phyloP scores from a whole-genome alignment of 2,888 invertebrate species.

The Drosophila rellima region DNA sequence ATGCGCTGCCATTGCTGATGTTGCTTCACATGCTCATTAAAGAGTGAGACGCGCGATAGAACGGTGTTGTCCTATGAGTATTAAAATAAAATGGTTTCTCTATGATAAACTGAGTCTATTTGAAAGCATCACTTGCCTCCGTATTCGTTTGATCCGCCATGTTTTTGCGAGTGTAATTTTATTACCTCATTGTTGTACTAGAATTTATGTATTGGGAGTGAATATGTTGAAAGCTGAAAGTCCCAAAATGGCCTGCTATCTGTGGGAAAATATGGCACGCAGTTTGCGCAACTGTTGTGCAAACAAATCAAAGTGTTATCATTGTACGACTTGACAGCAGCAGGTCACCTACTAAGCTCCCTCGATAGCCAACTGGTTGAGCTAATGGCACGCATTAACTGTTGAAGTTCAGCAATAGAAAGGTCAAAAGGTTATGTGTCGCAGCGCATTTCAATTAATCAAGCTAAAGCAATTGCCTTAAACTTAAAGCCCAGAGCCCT shows the following conservation, averaged over 20 bases:
- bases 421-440: slow-evolving; percentile 55
- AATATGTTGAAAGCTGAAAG: not conserved
- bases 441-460: slow-evolving; percentile 62
- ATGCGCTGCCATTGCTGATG: slow-evolving; percentile 65
- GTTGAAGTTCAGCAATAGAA: slow-evolving; percentile 29
- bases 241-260: slow-evolving; percentile 36
- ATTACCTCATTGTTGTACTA: slow-evolving; percentile 12
- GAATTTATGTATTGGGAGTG: slow-evolving; percentile 10
- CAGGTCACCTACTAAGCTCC: slow-evolving; percentile 33
- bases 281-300: slow-evolving; percentile 35
- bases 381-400: slow-evolving; percentile 43
- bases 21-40: slow-evolving; percentile 58
- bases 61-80: slow-evolving; percentile 48
- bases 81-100: not conserved
- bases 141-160: slow-evolving; percentile 32
- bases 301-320: slow-evolving; percentile 52
- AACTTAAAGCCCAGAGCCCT: slow-evolving; percentile 38
- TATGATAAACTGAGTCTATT: no score
- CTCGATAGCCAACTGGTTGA: slow-evolving; percentile 33
- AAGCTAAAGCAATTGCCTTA: slow-evolving; percentile 33
- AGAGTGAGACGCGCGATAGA: slow-evolving; percentile 62
- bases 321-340: slow-evolving; percentile 20
- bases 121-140: slow-evolving; percentile 18
- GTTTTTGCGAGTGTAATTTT: slow-evolving; percentile 2
- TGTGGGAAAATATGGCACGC: slow-evolving; percentile 9